These are phyloP conservation scores for Tympanuchus pallidicinctus DNA, from an alignment of 2,113 vertebrate species.

Conservation along the genomic window DNA sequence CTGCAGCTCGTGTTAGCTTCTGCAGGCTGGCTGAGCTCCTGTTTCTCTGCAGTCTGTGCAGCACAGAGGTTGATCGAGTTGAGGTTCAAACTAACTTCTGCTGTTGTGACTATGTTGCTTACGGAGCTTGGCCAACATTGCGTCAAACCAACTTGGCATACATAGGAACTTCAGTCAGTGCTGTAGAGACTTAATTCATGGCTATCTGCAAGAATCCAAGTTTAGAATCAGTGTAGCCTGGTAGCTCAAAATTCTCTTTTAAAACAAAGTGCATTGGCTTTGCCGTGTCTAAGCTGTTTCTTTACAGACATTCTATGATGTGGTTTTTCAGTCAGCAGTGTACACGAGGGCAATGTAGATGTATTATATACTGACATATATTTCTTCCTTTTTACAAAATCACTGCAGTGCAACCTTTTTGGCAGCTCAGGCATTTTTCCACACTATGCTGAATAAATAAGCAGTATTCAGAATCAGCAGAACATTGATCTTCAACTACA, in stretches of 20 bases:
- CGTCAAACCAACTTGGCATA: accelerated
- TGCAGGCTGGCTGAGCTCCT: background rate
- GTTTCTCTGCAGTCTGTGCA: background rate
- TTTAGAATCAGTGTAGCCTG: background rate
- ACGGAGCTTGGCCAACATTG: background rate
- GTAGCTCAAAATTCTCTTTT: slow-evolving; percentile 6
- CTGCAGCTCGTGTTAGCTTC: background rate
- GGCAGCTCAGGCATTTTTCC: slow-evolving; percentile 21
- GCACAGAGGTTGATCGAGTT: accelerated
- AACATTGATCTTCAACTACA: background rate
- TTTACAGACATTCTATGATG: background rate
- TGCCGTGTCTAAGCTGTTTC: background rate
- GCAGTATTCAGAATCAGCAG: background rate
- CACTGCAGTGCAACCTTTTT: slow-evolving; percentile 8
- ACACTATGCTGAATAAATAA: background rate
- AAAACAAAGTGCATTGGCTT: background rate
- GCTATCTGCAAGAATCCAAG: background rate
- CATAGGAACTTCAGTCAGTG: background rate
- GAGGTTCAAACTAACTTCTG: background rate
- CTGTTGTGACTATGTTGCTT: background rate
- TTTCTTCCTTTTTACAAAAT: background rate
- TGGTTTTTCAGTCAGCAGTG: background rate
- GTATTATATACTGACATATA: background rate
- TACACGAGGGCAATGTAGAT: background rate
- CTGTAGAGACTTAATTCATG: background rate